phyloP scores from a whole-genome alignment of 2,113 vertebrate genomes.

The Pelmatolapia mariae region DNA sequence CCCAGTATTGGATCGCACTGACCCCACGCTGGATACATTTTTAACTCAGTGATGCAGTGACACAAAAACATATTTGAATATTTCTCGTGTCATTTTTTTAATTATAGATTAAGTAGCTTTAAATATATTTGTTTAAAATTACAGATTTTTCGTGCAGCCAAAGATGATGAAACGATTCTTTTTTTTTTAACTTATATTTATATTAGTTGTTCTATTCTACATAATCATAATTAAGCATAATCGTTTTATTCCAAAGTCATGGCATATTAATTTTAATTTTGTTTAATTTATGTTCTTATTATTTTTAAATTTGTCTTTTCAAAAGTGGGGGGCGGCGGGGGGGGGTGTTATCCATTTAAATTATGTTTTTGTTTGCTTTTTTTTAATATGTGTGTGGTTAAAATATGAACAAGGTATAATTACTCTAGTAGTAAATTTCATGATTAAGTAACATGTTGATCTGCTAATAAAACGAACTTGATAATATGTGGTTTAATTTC shows the following conservation, averaged over 20 bases:
- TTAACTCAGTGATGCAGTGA: neutral
- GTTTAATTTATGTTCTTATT: neutral
- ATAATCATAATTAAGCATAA: neutral
- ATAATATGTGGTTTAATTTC: conserved; percentile 35
- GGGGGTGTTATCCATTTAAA: rapidly evolving
- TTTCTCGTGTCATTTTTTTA: neutral
- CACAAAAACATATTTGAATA: neutral
- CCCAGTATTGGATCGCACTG: neutral
- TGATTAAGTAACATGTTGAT: neutral
- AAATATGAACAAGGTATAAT: neutral
- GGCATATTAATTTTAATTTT: neutral
- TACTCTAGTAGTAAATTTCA: neutral
- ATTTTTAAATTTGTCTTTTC: neutral
- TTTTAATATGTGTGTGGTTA: neutral
- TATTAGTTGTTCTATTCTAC: neutral
- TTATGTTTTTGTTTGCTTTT: neutral
- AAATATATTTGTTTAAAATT: neutral
- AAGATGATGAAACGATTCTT: neutral
- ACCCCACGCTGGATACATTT: neutral
- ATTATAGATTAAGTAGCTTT: neutral
- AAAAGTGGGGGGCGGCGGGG: neutral
- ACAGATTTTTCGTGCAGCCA: neutral
- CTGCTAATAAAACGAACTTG: neutral
- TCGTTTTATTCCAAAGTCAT: neutral
- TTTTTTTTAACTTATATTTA: neutral